These are phyloP conservation scores for Chrysolina americana DNA, from an alignment of 2,888 invertebrate species.

Conservation along the genomic window DNA sequence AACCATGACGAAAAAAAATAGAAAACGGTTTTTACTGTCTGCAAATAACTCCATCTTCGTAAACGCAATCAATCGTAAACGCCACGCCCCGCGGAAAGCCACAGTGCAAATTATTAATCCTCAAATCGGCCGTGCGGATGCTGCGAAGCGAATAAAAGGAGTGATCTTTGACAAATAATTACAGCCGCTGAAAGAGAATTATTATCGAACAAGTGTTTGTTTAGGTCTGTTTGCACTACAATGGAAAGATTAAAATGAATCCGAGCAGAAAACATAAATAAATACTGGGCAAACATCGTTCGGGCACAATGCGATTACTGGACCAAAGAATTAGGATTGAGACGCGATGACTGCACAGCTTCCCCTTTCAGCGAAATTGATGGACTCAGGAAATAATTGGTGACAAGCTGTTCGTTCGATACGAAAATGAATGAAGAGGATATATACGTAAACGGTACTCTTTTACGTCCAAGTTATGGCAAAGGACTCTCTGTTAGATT, in stretches of 20 bases:
- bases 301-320: conserved; percentile 64
- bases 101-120: conserved; percentile 34
- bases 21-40: no score
- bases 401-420: conserved; percentile 14
- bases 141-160: conserved; percentile 34
- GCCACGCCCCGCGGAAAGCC: conserved; percentile 18
- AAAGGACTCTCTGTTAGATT: no score
- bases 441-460: no score
- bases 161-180: conserved; percentile 67
- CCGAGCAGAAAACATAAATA: conserved; percentile 68
- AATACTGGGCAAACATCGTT: conserved; percentile 60
- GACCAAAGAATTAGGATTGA: conserved; percentile 59
- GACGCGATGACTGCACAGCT: conserved; percentile 43
- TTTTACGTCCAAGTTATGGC: no score
- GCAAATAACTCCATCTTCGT: no score
- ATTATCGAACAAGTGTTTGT: conserved; percentile 68
- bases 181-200: conserved; percentile 59
- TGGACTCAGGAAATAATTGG: conserved; percentile 24
- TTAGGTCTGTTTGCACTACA: conserved; percentile 67
- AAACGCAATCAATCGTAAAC: not conserved
- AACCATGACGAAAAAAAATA: no score
- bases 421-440: not conserved
- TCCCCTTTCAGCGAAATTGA: conserved; percentile 32
- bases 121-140: conserved; percentile 33
- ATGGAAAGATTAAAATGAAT: conserved; percentile 70